phyloP scores from a whole-genome alignment of 1,140 invertebrate species.

The Danaus melanippus region DNA sequence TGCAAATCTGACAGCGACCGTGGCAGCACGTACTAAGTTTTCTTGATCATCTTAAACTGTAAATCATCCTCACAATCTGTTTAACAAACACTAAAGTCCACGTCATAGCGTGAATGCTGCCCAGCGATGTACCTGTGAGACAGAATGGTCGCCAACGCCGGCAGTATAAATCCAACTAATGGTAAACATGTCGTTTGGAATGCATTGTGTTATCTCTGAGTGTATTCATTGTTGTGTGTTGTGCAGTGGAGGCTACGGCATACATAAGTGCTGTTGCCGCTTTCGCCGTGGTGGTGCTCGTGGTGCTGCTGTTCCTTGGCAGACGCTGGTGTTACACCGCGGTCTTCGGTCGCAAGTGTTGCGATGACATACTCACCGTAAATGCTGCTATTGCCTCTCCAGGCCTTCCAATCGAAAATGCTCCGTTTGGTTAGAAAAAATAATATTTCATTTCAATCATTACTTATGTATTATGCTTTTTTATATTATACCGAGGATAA shows the following conservation, averaged over 20 bases:
- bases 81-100: not conserved
- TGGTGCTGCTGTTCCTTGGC: conserved; percentile 61
- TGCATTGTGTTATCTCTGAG: conserved; percentile 15
- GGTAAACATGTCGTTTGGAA: conserved; percentile 42
- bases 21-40: conserved; percentile 52
- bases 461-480: too few species aligned
- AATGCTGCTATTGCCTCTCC: conserved; percentile 39
- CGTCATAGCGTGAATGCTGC: conserved; percentile 16
- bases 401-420: conserved; percentile 51
- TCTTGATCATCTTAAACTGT: conserved; percentile 26
- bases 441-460: too few species aligned
- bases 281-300: conserved; percentile 56
- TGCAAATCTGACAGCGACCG: conserved; percentile 45
- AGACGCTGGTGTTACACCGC: conserved; percentile 55
- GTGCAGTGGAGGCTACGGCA: conserved; percentile 63
- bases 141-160: conserved; percentile 62
- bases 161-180: conserved; percentile 53
- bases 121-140: conserved; percentile 41
- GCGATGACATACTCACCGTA: conserved; percentile 60
- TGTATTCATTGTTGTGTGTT: conserved; percentile 22
- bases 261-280: conserved; percentile 66
- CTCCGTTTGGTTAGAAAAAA: conserved; percentile 41
- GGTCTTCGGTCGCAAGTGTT: conserved; percentile 45
- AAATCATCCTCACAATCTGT: not conserved
- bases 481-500: too few species aligned